Evolutionary conservation across 2,888 invertebrate genomes (phyloP).

Genomic region (Eristalis arbustorum): DNA sequence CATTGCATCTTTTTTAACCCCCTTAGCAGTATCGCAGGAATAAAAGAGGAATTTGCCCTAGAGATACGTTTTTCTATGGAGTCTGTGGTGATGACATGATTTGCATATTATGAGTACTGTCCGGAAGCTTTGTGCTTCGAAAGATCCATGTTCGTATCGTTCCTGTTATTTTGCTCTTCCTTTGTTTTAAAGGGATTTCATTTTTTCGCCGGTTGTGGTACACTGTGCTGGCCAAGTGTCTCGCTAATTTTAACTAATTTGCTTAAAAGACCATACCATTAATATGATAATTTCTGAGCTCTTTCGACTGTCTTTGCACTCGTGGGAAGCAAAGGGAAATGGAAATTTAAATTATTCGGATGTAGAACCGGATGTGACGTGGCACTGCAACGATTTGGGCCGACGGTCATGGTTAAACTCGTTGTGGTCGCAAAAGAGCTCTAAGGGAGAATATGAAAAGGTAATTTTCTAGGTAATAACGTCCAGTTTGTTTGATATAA

Average conservation of each 20-base stretch:
- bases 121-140: slow-evolving; percentile 31
- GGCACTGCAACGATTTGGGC: slow-evolving; percentile 8
- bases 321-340: slow-evolving; percentile 39
- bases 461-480: slow-evolving; percentile 60
- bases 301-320: slow-evolving; percentile 35
- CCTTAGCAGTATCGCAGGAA: not conserved
- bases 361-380: slow-evolving; percentile 56
- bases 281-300: slow-evolving; percentile 63
- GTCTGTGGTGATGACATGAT: slow-evolving; percentile 52
- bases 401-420: slow-evolving; percentile 24
- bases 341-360: slow-evolving; percentile 64
- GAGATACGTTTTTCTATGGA: slow-evolving; percentile 10
- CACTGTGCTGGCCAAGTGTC: slow-evolving; percentile 41
- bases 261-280: slow-evolving; percentile 63
- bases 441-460: slow-evolving; percentile 42
- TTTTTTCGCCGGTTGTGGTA: not conserved
- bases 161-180: slow-evolving; percentile 10
- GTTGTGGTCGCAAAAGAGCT: not conserved
- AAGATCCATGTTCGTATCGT: slow-evolving; percentile 18
- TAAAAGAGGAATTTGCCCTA: not conserved
- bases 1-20: not conserved
- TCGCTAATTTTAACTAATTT: slow-evolving; percentile 66
- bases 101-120: slow-evolving; percentile 47
- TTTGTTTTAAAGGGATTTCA: slow-evolving; percentile 27
- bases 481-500: slow-evolving; percentile 32